phyloP scores from a whole-genome alignment of 2,797 vertebrate species.

The Oceanodroma leucorhoa region DNA sequence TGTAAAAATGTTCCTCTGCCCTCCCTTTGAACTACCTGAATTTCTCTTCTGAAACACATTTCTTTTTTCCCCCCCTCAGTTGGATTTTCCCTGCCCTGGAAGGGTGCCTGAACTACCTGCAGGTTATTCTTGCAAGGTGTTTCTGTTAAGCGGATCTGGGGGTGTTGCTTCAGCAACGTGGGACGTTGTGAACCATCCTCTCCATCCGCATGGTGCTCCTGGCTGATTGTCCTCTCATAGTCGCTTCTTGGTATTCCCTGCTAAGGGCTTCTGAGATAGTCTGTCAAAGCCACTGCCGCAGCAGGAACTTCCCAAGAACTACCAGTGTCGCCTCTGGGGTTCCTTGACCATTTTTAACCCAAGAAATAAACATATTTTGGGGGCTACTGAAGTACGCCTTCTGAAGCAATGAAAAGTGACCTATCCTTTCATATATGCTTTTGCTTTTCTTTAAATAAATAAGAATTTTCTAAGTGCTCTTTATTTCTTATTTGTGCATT shows the following conservation, averaged over 20 bases:
- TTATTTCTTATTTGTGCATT: background rate
- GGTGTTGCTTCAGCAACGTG: background rate
- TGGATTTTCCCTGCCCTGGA: background rate
- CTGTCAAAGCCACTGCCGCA: background rate
- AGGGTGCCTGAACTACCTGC: background rate
- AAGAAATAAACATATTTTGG: background rate
- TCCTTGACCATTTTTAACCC: background rate
- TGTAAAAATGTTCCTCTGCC: conserved; percentile 50
- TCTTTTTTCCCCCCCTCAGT: background rate
- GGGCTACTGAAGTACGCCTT: background rate
- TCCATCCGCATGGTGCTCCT: fast-evolving
- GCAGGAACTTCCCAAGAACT: background rate
- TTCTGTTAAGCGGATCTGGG: background rate
- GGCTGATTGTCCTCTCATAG: background rate
- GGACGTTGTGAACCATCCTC: fast-evolving
- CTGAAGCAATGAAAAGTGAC: background rate
- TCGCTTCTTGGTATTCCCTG: fast-evolving
- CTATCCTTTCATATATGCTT: background rate
- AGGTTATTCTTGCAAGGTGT: background rate
- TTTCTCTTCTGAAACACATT: background rate
- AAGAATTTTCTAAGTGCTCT: background rate
- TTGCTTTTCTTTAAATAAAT: background rate
- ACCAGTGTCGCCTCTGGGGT: background rate
- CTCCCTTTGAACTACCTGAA: conserved; percentile 44
- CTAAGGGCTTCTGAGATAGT: background rate